Conservation (phyloP, 1,140 invertebrate genomes). For the Musca vetustissima region DNA sequence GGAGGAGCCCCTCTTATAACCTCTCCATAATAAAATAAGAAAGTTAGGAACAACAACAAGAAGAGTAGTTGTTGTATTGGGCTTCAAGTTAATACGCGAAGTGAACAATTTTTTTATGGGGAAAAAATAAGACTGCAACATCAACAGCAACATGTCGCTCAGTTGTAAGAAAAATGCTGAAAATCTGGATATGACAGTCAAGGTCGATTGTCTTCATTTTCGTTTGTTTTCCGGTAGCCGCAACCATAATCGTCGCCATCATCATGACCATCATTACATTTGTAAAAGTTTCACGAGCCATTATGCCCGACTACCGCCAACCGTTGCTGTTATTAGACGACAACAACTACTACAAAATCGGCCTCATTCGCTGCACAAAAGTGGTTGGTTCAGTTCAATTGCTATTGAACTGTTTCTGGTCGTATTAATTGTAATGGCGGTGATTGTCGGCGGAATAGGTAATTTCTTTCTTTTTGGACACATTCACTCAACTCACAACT, state of each 20-base stretch:
- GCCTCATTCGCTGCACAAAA: background rate
- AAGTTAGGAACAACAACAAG: background rate
- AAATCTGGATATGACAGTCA: background rate
- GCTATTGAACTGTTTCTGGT: slow-evolving; percentile 11
- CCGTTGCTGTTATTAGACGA: too few relatives aligned
- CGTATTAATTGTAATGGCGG: background rate
- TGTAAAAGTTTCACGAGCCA: too few relatives aligned
- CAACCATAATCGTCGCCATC: background rate
- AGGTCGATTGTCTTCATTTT: slow-evolving; percentile 8
- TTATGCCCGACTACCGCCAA: too few relatives aligned
- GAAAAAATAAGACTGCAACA: background rate
- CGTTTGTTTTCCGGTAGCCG: background rate
- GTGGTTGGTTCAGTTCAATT: slow-evolving; percentile 1
- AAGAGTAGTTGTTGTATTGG: background rate
- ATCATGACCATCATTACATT: background rate
- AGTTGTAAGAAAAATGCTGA: background rate
- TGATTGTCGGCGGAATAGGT: slow-evolving; percentile 12
- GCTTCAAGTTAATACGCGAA: too few relatives aligned
- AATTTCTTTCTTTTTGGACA: background rate
- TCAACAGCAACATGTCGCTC: too few relatives aligned
- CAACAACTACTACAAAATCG: background rate
- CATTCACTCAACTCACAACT: background rate
- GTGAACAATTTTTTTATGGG: too few relatives aligned
- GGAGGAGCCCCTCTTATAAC: too few relatives aligned
- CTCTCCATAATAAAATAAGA: background rate